Base-by-base conservation (phyloP, 2,797 vertebrate genomes). In the Urosaurus nigricauda region DNA sequence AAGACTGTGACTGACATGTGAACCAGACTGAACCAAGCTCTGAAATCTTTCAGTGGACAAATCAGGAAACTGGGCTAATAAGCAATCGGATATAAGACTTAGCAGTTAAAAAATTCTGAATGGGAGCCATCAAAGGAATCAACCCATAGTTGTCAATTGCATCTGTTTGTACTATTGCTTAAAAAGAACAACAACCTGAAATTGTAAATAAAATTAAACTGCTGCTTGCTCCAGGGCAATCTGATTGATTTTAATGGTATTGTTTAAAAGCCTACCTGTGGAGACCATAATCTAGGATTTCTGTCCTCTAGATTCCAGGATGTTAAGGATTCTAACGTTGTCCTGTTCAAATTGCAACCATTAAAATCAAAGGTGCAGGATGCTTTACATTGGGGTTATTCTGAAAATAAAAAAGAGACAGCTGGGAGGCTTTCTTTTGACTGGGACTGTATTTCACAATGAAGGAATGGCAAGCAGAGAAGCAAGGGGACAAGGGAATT, bases 271-370 rank as follows among this genome's bases (percentile, higher is more conserved):
- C 35, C 35, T 43, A n/a, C 17, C 35, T 13, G 17, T 77, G 14
- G 19, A 74, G 17, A 75, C 17, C 40, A 19, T 16, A 68, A n/a
- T 4, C 12, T 17, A 68, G 40, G 12, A 51, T 5, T 14, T 17
- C 73, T 63, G 37, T 63, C 29, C 58, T 85, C 56, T 77, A n/a
- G 35, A n/a, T 65, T 51, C 74, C 29, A 47, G 4, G 21, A 74
- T 47, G 24, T 65, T 65, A n/a, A 63, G 73, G 8, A 7, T 85
- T 85, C 4, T 16, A n/a, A 5, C 16, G 37, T 73, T 68, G 51
- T 1, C 32, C 17, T 73, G 90, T 90, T 93, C 84, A 91, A 91
- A 93, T 90, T 53, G 79, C 87, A 91, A 81, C 83, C 29, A 0
- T 86, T 53, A 88, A 84, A 87, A 90, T 29, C 58, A 77, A 75